Base-by-base conservation (phyloP, 2,113 vertebrate species). In the Malurus cyaneus region DNA sequence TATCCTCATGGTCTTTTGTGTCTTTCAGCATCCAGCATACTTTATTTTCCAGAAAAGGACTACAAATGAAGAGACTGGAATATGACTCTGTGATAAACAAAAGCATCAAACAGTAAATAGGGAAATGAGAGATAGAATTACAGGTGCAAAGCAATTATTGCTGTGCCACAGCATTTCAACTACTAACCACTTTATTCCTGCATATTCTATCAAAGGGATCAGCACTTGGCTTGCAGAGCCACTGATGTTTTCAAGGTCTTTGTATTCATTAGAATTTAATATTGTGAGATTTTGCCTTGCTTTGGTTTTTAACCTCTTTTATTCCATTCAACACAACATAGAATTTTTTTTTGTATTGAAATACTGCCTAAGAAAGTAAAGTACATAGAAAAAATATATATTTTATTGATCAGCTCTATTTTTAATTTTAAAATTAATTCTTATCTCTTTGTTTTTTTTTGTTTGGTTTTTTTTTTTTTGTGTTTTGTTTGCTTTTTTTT, bases 211-310 rank as follows among this genome's bases (percentile, higher is more conserved):
- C 92, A 92, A 90, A 89, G 46, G 16, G 25, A 66, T 84, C 69
- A 65, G 42, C 66, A 94, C 94, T 96, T 88, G 62, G 49, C 89
- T 96, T 97, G 76, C 50, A 76, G 59, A 90, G 42, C 50, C 60
- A 70, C 62, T 66, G 78, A 95, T 54, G 86, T 90, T 97, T 96
- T 97, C 94, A 97, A 97, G 89, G 87, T 94, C 87, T 97, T 97
- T 97, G 84, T 71, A 96, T 95, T 97, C 92, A 95, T 97, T 96
- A 94, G 60, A 92, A 88, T 96, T 97, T 94, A 94, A 94, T 81
- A 80, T 81, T 70, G 42, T 89, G 39, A 83, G 78, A 39, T 85
- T 82, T 92, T 94, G 39, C 18, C 84, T 88, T 86, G 16, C 11
- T 34, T 74, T 74, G 31, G 9, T 64, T 82, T 91, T 93, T 89